Evolutionary conservation across 1,140 invertebrate species (phyloP).

Genomic region (Mylabris phalerata): DNA sequence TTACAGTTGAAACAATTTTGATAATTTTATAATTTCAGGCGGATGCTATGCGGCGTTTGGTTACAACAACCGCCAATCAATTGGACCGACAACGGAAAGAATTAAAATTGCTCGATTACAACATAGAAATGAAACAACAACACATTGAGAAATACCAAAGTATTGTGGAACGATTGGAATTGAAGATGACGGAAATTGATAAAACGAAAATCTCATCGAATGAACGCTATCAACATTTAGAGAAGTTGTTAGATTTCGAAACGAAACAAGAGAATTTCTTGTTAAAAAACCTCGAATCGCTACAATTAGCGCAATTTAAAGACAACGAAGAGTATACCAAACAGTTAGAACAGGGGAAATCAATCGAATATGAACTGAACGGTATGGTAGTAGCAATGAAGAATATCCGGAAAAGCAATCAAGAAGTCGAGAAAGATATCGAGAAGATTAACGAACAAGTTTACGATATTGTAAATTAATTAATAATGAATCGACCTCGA

Average conservation of each 20-base stretch:
- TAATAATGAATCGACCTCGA: neutral
- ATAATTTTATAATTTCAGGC: slow-evolving; percentile 20
- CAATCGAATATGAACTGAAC: slow-evolving; percentile 19
- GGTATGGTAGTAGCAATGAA: slow-evolving; percentile 21
- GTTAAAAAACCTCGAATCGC: slow-evolving; percentile 26
- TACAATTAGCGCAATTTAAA: slow-evolving; percentile 28
- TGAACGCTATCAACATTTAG: slow-evolving; percentile 28
- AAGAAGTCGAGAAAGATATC: slow-evolving; percentile 35
- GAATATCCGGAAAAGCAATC: slow-evolving; percentile 28
- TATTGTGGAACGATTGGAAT: slow-evolving; percentile 14
- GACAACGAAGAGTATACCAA: neutral
- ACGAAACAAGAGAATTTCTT: slow-evolving; percentile 25
- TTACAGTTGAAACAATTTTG: neutral
- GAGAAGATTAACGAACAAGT: slow-evolving; percentile 39
- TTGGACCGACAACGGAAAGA: slow-evolving; percentile 31
- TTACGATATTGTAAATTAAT: slow-evolving; percentile 36
- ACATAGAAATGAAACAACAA: slow-evolving; percentile 23
- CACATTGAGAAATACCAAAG: slow-evolving; percentile 13
- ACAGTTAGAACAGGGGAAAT: neutral
- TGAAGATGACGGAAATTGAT: slow-evolving; percentile 21
- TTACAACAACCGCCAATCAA: slow-evolving; percentile 21
- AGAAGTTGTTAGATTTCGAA: slow-evolving; percentile 30
- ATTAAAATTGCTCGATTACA: slow-evolving; percentile 17
- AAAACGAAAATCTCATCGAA: slow-evolving; percentile 18
- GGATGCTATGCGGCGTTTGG: slow-evolving; percentile 22